Base-by-base conservation (phyloP, 2,113 vertebrate genomes). In the Uria lomvia region DNA sequence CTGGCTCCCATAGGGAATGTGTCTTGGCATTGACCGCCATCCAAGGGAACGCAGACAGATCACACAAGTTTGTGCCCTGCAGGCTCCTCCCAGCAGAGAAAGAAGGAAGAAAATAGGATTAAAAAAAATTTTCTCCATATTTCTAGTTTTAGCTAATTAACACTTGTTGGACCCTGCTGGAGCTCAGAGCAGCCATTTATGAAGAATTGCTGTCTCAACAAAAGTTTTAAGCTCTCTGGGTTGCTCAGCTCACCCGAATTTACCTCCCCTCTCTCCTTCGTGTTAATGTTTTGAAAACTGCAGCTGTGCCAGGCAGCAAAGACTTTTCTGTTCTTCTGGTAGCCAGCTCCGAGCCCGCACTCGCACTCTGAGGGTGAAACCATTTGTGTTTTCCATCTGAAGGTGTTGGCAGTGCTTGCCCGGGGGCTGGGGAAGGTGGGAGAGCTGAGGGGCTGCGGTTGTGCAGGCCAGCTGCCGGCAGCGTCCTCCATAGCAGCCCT, bases 61-160 rank as follows among this genome's bases (percentile, higher is more conserved):
- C 40, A 40, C 15, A 21, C 17, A 68, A 62, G 11, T 53, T 60
- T 93, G n/a, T 65, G 60, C 18, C 42, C 22, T 43, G 22, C 50
- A 63, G 42, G 34, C 15, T 80, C 9, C 60, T 75, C 23, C 22
- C 23, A 23, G 36, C 11, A 77, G 14, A 52, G 50, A 49, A 60
- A 74, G 27, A 47, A 65, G 42, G 16, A 27, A 58, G 60, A 66
- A 67, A 82, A 50, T 3, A 9, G 5, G 5, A 43, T 23, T 67
- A 36, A 34, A 34, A 63, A 21, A 3, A 13, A 4, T 5, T 36
- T 8, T 6, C 15, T 6, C 6, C 27, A 0, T 53, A 38, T 72
- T 82, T 82, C 56, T 36, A 42, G 20, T 53, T 79, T 71, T 36
- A 59, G 32, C 29, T 23, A 11, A 30, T 15, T 36, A 42, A 55